Evolutionary conservation across 2,113 vertebrate genomes (phyloP), one percentile per base, ranked within the genome.

Genomic region (Oreochromis tanganicae): DNA sequence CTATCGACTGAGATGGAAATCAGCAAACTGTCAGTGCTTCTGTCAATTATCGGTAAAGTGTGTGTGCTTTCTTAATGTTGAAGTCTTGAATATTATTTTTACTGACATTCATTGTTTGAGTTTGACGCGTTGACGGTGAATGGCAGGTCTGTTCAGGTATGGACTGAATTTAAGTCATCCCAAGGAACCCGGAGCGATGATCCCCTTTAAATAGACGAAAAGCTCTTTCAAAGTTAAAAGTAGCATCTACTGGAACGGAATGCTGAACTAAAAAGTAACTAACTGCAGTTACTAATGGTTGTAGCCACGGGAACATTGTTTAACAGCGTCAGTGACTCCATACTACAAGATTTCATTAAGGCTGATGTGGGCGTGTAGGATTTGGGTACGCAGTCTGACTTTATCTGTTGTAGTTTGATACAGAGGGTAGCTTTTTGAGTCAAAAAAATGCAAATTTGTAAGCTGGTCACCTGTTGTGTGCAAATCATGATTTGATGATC

Each of bases 21-120:
- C 82, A 57, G 38, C 71, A 91, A 59, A 78, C 21, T 83, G 4
- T 46, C 88, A 9, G 59, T 88, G 2, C 68, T 92, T 7, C 83
- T 95, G 55, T 82, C 91, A 3, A 21, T 95, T 3, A 34, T 90
- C 57, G 83, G 83, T 87, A 83, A 87, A 24, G 80, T 87, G 5
- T 52, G 8, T 2, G 24, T 12, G 24, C 46, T 78, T 52, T 50
- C 73, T 52, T 19, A 50, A n/a, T n/a, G 27, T n/a, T 78, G 11
- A 32, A 12, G 29, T 78, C 16, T 34, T 34, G 9, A 68, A 52
- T 14, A 55, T 54, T 55, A 38, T 38, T 55, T 55, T 21, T 0
- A 52, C 12, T 21, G 50, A 32, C 29, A 9, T 32, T n/a, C 36
- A 0, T 63, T 56, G 17, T 34, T 19, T 32, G 73, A 50, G 27